These are phyloP conservation scores for Moxostoma hubbsi DNA, from an alignment of 2,797 vertebrate genomes.

Conservation along the genomic window DNA sequence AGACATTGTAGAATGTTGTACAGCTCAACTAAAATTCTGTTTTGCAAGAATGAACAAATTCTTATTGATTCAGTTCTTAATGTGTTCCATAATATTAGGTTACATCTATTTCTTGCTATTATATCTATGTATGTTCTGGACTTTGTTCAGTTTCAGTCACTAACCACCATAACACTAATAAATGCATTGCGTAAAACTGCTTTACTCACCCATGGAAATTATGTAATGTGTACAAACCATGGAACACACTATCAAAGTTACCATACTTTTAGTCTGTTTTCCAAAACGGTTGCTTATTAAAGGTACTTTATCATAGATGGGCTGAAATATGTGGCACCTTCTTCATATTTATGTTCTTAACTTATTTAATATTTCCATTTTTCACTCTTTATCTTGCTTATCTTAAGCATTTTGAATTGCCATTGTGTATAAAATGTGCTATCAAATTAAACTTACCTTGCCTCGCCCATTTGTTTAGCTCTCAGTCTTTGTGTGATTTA, in stretches of 20 bases:
- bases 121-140: constrained; percentile 6
- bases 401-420: neutral
- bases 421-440: neutral
- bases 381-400: neutral
- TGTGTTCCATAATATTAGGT: neutral
- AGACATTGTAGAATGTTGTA: neutral
- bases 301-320: neutral
- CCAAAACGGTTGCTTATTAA: neutral
- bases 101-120: neutral
- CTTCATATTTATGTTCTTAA: neutral
- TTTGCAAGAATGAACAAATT: neutral
- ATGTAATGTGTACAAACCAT: constrained; percentile 26
- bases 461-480: neutral
- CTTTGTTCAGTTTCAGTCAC: constrained; percentile 13
- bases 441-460: neutral
- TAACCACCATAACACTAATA: neutral
- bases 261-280: neutral
- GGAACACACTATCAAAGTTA: neutral
- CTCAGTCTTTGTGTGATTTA: neutral
- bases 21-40: neutral
- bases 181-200: neutral
- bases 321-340: neutral
- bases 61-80: neutral
- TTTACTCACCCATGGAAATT: neutral
- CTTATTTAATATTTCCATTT: neutral